Evolutionary conservation across 2,888 invertebrate genomes (phyloP).

Genomic region (Griposia aprilina): DNA sequence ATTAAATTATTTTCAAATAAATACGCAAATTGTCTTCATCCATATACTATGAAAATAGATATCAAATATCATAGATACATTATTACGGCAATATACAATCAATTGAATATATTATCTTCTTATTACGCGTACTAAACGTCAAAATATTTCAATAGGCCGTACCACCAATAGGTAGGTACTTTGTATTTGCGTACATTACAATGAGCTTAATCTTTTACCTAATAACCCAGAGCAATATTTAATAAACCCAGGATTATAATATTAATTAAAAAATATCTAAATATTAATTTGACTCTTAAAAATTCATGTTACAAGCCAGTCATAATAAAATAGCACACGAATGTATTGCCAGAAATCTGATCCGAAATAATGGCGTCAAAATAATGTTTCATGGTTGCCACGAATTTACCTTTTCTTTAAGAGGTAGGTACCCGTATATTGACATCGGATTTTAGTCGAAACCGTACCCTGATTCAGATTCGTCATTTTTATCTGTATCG

Average conservation of each 20-base stretch:
- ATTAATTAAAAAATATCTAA: too few relatives aligned
- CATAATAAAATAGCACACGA: too few relatives aligned
- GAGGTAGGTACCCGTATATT: too few relatives aligned
- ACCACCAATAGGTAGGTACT: constrained; percentile 11
- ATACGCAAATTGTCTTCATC: not conserved
- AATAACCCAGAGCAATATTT: constrained; percentile 7
- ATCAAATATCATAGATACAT: constrained; percentile 20
- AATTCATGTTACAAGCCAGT: too few relatives aligned
- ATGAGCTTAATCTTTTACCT: not conserved
- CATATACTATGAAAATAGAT: not conserved
- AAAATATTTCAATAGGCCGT: constrained; percentile 9
- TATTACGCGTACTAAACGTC: constrained; percentile 5
- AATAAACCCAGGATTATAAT: not conserved
- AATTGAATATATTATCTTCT: constrained; percentile 24
- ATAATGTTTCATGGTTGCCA: not conserved
- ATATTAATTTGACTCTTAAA: too few relatives aligned
- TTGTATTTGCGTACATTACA: constrained; percentile 34
- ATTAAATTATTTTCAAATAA: constrained; percentile 8
- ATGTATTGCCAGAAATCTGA: too few relatives aligned
- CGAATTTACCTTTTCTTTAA: not conserved
- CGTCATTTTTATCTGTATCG: too few relatives aligned
- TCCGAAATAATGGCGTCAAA: too few relatives aligned
- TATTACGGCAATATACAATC: constrained; percentile 20
- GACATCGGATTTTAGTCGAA: not conserved
- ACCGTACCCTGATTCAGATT: too few relatives aligned